Base-by-base conservation (phyloP, 2,113 vertebrate species). In the Equus quagga region DNA sequence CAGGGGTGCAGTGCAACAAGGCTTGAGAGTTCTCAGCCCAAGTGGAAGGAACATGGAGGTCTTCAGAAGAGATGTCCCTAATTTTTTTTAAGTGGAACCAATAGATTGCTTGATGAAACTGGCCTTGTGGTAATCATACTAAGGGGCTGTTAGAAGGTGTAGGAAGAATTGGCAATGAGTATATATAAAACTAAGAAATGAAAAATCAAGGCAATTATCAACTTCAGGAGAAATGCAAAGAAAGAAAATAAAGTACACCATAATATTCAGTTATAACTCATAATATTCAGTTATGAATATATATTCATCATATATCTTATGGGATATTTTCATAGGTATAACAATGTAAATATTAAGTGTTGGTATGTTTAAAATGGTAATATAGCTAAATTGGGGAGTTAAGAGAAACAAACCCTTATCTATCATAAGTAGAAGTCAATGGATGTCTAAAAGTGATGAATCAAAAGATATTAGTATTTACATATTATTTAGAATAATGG, bases 151-250 rank as follows among this genome's bases (percentile, higher is more conserved):
- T 92, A 85, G 6, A 28, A 83, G 17, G 12, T 31, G 5, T 28
- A 54, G 36, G 41, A 86, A 78, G 60, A 91, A 81, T 13, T 70
- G 24, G 31, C 18, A 67, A 76, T 23, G n/a, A 64, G 33, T 80
- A 58, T n/a, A 72, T 46, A 62, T 56, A 78, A 82, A 91, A 96
- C 24, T 69, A 69, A 76, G 60, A 87, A 91, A 70, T 78, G 76
- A 82, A 58, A 85, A 93, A 60, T 24, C 26, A 86, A 46, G 64
- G 10, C 44, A 95, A 80, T 86, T 67, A 81, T 60, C 73, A 96
- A 96, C 67, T 91, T 91, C 36, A 70, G 44, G 19, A 67, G 15
- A 97, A 91, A 91, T 81, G 8, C 81, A 86, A 90, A 92, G 44
- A 70, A 73, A 85, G 56, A 23, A 89, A 91, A 91, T 73, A 54